A percentile compares a stretch with the other conserved stretches of the same genome.
Evolutionary conservation across 2,113 vertebrate species (phyloP).

Genomic region (Conger conger): DNA sequence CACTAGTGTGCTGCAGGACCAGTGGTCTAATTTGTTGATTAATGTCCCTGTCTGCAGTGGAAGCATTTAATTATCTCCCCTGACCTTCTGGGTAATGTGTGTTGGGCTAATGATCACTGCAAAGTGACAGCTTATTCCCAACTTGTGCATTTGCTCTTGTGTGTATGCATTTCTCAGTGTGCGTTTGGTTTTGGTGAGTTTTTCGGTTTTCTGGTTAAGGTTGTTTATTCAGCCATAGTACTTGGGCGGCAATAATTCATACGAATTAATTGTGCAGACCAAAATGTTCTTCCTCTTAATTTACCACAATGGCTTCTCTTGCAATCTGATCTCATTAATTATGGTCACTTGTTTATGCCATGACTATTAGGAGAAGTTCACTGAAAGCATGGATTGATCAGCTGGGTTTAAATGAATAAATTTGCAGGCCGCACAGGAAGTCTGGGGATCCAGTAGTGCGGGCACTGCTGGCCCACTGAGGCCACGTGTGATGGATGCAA

Average conservation of each 20-base stretch:
- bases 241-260: not conserved
- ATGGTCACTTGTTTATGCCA: not conserved
- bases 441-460: too few species aligned
- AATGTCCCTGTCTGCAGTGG: conserved; percentile 11
- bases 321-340: not conserved
- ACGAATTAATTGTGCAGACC: not conserved
- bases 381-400: not conserved
- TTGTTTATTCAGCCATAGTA: not conserved
- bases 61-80: conserved; percentile 2
- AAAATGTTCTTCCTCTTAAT: not conserved
- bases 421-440: too few species aligned
- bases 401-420: too few species aligned
- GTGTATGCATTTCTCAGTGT: conserved; percentile 29
- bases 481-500: not conserved
- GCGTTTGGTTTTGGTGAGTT: not conserved
- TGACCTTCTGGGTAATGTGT: conserved; percentile 31
- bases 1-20: not conserved
- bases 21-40: conserved; percentile 19
- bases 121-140: conserved; percentile 30
- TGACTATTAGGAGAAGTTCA: not conserved
- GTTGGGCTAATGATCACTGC: conserved; percentile 36
- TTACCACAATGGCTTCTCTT: not conserved
- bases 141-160: conserved; percentile 16
- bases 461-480: too few species aligned
- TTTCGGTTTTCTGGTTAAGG: not conserved